Evolutionary conservation across 2,888 invertebrate genomes (phyloP), one percentile per base, ranked within the genome.

Genomic region (Dicyrtomina minuta): DNA sequence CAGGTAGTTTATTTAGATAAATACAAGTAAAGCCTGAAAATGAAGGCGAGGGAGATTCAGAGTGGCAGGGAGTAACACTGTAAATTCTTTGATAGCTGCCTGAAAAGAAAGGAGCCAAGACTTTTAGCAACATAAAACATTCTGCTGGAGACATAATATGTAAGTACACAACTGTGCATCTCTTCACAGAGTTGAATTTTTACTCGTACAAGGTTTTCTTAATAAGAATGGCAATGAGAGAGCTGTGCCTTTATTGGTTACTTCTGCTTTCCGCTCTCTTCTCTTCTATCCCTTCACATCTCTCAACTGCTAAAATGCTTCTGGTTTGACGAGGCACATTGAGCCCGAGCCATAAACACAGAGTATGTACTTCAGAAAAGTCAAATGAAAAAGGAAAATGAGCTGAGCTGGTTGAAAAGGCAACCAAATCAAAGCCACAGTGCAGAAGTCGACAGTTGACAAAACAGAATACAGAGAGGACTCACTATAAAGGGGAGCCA

Each of bases 321-420:
- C 27, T 60, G 43, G 60, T 20, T 60, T n/a, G 17, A 2, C 1
- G 59, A 13, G 17, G 17, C 20, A n/a, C 13, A 60, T 33, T 33
- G 4, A 33, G 33, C 8, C 8, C 33, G 8, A n/a, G n/a, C n/a
- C n/a, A n/a, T n/a, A n/a, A n/a, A n/a, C n/a, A n/a, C n/a, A n/a
- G n/a, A n/a, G n/a, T n/a, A n/a, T n/a, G 33, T 33, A 33, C 33
- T 33, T 33, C 4, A 33, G 24, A 55, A 65, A 65, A 6, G 56
- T 43, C 17, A 56, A 39, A 65, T 56, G 65, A 55, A 56, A 55
- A 43, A 43, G 65, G 56, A 24, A 55, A 65, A 65, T 55, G 64
- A 65, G 53, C 53, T 55, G 44, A 65, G 65, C 24, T 55, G 20
- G 55, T 55, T 55, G 55, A 65, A 65, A 65, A 44, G 65, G 55